These are phyloP conservation scores for Heterohyrax brucei DNA, from an alignment of 2,797 vertebrate species.

Conservation along the genomic window DNA sequence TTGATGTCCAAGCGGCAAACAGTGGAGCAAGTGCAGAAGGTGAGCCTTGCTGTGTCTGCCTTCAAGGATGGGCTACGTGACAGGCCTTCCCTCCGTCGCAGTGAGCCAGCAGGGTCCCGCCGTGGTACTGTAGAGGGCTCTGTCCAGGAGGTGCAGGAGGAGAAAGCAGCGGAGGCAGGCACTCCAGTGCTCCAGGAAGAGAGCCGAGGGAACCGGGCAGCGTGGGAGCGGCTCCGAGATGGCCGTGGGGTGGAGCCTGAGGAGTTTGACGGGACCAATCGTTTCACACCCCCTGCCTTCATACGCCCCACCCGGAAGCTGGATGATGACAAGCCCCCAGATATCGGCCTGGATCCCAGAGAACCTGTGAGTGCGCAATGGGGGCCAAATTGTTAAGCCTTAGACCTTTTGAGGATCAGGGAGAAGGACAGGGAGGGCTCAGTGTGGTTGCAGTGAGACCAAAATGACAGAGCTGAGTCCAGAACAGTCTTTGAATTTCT, in stretches of 20 bases:
- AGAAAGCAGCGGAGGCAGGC: conserved; percentile 90
- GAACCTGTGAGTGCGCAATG: conserved; percentile 92
- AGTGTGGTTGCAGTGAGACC: conserved; percentile 2
- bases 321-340: conserved; percentile 94
- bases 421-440: conserved; percentile 11
- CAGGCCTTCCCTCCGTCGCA: conserved; percentile 89
- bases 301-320: conserved; percentile 95
- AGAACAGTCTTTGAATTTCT: conserved; percentile 53
- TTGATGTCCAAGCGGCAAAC: conserved; percentile 97
- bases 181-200: conserved; percentile 91
- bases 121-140: conserved; percentile 90
- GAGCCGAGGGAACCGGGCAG: conserved; percentile 92
- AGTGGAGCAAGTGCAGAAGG: conserved; percentile 99
- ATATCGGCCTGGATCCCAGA: conserved; percentile 93
- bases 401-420: conserved; percentile 31
- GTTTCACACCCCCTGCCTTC: conserved; percentile 95
- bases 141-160: conserved; percentile 89
- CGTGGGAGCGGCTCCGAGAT: conserved; percentile 96
- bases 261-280: conserved; percentile 95
- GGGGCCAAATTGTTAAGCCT: background rate
- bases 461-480: conserved; percentile 12
- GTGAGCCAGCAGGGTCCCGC: conserved; percentile 87
- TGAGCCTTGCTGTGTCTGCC: conserved; percentile 96
- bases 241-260: conserved; percentile 97
- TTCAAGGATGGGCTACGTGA: conserved; percentile 97